phyloP scores from a whole-genome alignment of 2,888 invertebrate species.

The Lasioglossum marginatum region DNA sequence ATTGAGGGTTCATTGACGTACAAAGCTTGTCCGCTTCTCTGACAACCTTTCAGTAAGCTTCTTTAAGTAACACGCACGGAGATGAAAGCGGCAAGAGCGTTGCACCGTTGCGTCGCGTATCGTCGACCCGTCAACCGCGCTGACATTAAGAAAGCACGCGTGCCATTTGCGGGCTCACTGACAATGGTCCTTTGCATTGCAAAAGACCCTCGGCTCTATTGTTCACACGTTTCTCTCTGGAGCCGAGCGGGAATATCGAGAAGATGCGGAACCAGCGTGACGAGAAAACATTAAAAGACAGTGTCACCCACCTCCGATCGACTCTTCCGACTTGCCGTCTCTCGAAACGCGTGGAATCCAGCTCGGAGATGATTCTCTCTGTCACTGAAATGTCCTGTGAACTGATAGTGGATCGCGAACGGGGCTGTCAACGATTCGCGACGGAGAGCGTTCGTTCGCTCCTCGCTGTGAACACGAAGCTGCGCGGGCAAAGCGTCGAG shows the following conservation, averaged over 20 bases:
- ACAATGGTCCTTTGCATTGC: conserved; percentile 38
- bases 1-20: background rate
- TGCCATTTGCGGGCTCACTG: conserved; percentile 28
- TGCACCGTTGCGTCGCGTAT: background rate
- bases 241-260: background rate
- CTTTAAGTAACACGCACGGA: background rate
- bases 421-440: conserved; percentile 29
- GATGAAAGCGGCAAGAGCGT: background rate
- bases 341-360: background rate
- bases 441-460: conserved; percentile 18
- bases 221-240: background rate
- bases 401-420: background rate
- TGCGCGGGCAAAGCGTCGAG: conserved; percentile 76
- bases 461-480: conserved; percentile 55
- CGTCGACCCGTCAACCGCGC: background rate
- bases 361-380: background rate
- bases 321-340: background rate
- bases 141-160: conserved; percentile 23
- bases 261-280: background rate
- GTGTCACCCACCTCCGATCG: conserved; percentile 32
- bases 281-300: background rate
- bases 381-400: background rate
- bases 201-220: conserved; percentile 26
- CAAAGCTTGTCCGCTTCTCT: background rate
- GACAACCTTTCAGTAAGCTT: background rate